phyloP scores from a whole-genome alignment of 2,888 invertebrate genomes.

The Steinernema scapterisci region DNA sequence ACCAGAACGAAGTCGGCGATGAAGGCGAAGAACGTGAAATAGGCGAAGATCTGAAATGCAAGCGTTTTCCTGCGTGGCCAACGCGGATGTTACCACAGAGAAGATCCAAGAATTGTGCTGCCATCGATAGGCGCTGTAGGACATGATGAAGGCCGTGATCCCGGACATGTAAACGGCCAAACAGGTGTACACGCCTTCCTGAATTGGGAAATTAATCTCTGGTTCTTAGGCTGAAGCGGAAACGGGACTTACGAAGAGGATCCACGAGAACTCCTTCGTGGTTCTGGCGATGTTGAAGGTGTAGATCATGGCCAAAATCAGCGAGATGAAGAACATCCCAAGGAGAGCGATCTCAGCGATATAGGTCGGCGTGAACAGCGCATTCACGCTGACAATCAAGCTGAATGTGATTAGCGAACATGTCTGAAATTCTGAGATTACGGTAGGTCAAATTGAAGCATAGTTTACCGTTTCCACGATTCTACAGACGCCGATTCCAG shows the following conservation, averaged over 20 bases:
- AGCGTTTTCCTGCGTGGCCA: too few species aligned
- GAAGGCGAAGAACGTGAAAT: slow-evolving; percentile 24
- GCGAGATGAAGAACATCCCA: slow-evolving; percentile 15
- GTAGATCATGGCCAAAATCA: slow-evolving; percentile 2
- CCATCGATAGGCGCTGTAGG: slow-evolving; percentile 19
- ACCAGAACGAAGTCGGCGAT: slow-evolving; percentile 2
- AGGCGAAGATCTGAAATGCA: not conserved
- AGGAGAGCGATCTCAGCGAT: slow-evolving; percentile 23
- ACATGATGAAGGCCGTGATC: slow-evolving; percentile 15
- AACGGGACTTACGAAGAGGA: not conserved
- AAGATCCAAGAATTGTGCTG: slow-evolving; percentile 29
- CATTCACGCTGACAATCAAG: slow-evolving; percentile 15
- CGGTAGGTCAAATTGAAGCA: not conserved
- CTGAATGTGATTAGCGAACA: slow-evolving; percentile 18
- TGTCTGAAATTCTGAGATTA: not conserved
- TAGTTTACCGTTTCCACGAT: not conserved
- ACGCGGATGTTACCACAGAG: not conserved
- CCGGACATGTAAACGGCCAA: slow-evolving; percentile 24
- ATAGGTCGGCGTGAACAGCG: slow-evolving; percentile 22
- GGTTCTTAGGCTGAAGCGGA: too few species aligned
- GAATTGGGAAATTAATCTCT: not conserved
- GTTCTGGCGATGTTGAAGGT: slow-evolving; percentile 2
- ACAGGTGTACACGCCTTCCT: slow-evolving; percentile 17
- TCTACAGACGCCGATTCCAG: slow-evolving; percentile 11
- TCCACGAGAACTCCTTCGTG: slow-evolving; percentile 12